Conservation (phyloP, 1,140 invertebrate genomes). For the honey bee (Apis mellifera) region Amel_HAv3.1 CM009932.2:8942001-8942500, state of each 20-base stretch:
- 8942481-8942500: slow-evolving; percentile 47
- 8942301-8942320: slow-evolving; percentile 46
- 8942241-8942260: slow-evolving; percentile 45
- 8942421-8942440: slow-evolving; percentile 11
- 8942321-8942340: slow-evolving; percentile 77
- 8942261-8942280: slow-evolving; percentile 27
- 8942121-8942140: neutral
- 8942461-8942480: slow-evolving; percentile 13
- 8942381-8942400: slow-evolving; percentile 70
- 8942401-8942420: slow-evolving; percentile 30
- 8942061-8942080: neutral
- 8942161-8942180: slow-evolving; percentile 32
- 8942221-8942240: slow-evolving; percentile 44
- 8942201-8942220: slow-evolving; percentile 38
- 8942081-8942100: neutral
- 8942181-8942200: slow-evolving; percentile 47
- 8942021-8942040: neutral
- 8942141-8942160: neutral
- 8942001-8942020: too few species aligned
- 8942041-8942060: neutral
- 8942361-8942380: slow-evolving; percentile 76
- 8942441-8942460: slow-evolving; percentile 29
- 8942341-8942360: slow-evolving; percentile 78
- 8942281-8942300: slow-evolving; percentile 42
- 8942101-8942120: neutral